Evolutionary conservation across 2,888 invertebrate genomes (phyloP).

Genomic region (Cheiracanthium punctorium): DNA sequence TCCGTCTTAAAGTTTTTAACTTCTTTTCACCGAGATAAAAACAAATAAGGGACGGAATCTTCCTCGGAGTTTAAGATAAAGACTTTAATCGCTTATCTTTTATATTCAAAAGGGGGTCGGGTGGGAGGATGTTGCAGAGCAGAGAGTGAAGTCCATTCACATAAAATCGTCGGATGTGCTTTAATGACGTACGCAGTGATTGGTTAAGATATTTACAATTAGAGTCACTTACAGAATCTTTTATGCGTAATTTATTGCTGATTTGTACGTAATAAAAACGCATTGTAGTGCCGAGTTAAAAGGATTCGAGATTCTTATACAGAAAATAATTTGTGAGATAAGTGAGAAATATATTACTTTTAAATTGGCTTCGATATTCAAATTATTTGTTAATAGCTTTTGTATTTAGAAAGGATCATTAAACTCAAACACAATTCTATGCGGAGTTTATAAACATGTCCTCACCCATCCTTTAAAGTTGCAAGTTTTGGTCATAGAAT

Average conservation of each 20-base stretch:
- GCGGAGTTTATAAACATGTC: too few species aligned
- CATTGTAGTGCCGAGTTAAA: not conserved
- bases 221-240: not conserved
- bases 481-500: too few species aligned
- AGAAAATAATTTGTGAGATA: too few species aligned
- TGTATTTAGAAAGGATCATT: too few species aligned
- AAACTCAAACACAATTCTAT: too few species aligned
- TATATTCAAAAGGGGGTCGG: not conserved
- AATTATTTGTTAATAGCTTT: too few species aligned
- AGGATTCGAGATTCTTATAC: too few species aligned
- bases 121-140: slow-evolving; percentile 4
- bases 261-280: not conserved
- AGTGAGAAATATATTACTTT: too few species aligned
- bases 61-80: not conserved
- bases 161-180: not conserved
- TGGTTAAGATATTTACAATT: not conserved
- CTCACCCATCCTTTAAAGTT: too few species aligned
- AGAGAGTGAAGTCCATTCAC: not conserved
- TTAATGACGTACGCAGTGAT: not conserved
- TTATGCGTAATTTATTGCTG: not conserved
- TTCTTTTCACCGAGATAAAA: slow-evolving; percentile 23
- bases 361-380: too few species aligned
- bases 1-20: slow-evolving; percentile 47
- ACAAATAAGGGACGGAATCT: slow-evolving; percentile 38
- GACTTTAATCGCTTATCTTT: not conserved